Base-by-base conservation (phyloP, 2,797 vertebrate genomes). In the Alfaro cultratus region DNA sequence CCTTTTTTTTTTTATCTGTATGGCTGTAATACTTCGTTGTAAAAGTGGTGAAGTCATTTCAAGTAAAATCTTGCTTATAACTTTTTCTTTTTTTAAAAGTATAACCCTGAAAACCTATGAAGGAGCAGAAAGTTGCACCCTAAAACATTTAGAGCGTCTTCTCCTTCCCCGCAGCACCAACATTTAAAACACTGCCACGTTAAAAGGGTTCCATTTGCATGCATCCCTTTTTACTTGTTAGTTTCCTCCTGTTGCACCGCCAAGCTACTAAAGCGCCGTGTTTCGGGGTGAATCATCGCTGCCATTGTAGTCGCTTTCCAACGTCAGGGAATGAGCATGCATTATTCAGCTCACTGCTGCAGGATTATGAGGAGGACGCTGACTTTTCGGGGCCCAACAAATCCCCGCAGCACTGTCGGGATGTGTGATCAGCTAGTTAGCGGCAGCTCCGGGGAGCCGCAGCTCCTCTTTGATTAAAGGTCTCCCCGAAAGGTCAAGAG, bases 391-490 rank as follows among this genome's bases (percentile, higher is more conserved):
- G 79, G 79, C 64, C 41, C 64, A 72, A 68, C 47, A 60, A 77
- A 86, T 86, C 89, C 85, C 86, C 4, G 78, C 86, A 74, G 87
- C 71, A 34, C 34, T 67, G 84, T 85, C 81, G 41, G 87, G 79
- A 81, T 70, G 72, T 85, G 82, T 83, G 84, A 87, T 84, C 46
- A 3, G 29, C 21, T 88, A 47, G 88, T 92, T 89, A 89, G 90
- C 79, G 0, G 4, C 5, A 77, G 53, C 90, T 79, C 75, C 10
- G 45, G 88, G 88, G 88, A 86, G 85, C 74, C 41, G 71, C 82
- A 82, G 78, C 84, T 86, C 78, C 34, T 75, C 90, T 87, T 85
- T 87, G 87, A 94, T 90, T 92, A 92, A 89, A 91, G 86, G 91
- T 86, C 86, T 81, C 76, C 34, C 41, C 39, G 71, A 92, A 92